phyloP scores from a whole-genome alignment of 2,888 invertebrate species.

The Catonia carolina region DNA sequence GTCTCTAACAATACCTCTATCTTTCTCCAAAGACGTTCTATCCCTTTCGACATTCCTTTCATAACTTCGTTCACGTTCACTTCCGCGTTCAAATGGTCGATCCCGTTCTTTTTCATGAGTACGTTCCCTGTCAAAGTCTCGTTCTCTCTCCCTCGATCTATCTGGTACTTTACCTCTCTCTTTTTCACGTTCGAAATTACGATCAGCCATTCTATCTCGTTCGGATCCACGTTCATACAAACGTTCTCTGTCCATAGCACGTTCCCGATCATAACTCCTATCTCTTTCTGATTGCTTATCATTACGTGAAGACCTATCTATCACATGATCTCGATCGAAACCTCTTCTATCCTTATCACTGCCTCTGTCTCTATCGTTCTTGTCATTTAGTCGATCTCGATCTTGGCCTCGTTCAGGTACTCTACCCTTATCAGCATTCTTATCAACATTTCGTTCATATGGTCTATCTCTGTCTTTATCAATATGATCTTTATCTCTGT shows the following conservation, averaged over 20 bases:
- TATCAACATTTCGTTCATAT: conserved; percentile 33
- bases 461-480: conserved; percentile 43
- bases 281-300: conserved; percentile 25
- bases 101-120: conserved; percentile 28
- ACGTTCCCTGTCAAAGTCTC: conserved; percentile 38
- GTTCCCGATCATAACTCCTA: conserved; percentile 26
- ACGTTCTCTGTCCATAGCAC: conserved; percentile 28
- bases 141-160: conserved; percentile 23
- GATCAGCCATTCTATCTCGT: conserved; percentile 37
- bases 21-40: conserved; percentile 25
- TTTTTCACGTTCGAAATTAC: conserved; percentile 32
- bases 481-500: conserved; percentile 44
- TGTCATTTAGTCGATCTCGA: conserved; percentile 20
- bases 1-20: conserved; percentile 30
- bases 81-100: conserved; percentile 14
- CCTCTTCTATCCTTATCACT: conserved; percentile 23
- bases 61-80: conserved; percentile 20
- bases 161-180: conserved; percentile 10
- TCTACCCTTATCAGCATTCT: conserved; percentile 32
- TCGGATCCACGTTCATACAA: conserved; percentile 37
- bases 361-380: conserved; percentile 19
- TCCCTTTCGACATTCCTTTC: conserved; percentile 26
- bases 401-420: conserved; percentile 19
- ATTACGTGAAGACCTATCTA: conserved; percentile 11
- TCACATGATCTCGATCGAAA: conserved; percentile 18